Conservation (phyloP, 2,888 invertebrate species). For the Erebia ligea region DNA sequence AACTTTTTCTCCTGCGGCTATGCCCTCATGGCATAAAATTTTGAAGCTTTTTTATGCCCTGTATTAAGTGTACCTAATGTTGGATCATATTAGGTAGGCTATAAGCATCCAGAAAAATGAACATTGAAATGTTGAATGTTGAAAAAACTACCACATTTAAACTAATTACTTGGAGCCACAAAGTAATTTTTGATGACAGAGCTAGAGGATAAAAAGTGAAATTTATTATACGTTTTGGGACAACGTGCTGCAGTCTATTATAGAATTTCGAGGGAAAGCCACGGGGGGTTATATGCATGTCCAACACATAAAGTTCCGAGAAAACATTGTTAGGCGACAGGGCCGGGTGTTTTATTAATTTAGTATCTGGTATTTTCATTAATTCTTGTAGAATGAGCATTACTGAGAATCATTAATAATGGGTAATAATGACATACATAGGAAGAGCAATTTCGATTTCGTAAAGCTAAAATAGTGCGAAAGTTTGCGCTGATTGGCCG, state of each 20-base stretch:
- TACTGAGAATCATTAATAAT: not conserved
- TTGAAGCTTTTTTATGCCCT: not conserved
- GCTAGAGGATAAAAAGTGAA: conserved; percentile 14
- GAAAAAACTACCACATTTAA: too few species aligned
- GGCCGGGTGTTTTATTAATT: conserved; percentile 30
- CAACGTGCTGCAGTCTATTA: conserved; percentile 38
- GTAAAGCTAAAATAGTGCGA: too few species aligned
- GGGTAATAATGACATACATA: not conserved
- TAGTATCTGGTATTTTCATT: conserved; percentile 27
- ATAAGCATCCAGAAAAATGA: not conserved
- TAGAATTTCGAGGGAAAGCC: conserved; percentile 38
- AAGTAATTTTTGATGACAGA: conserved; percentile 17
- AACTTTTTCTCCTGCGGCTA: not conserved
- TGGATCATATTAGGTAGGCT: too few species aligned
- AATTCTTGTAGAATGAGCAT: conserved; percentile 7
- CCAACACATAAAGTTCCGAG: conserved; percentile 36
- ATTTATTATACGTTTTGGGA: conserved; percentile 35
- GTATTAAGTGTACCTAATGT: too few species aligned
- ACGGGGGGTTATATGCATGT: conserved; percentile 34
- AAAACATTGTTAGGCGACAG: conserved; percentile 35
- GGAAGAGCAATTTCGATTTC: too few species aligned
- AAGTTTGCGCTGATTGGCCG: too few species aligned
- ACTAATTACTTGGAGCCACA: not conserved
- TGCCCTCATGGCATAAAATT: not conserved
- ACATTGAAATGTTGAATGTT: not conserved